Percentiles rank a stretch among this genome's conserved stretches.
phyloP scores from a whole-genome alignment of 2,888 invertebrate genomes.

The Dicranocentrus wangi region DNA sequence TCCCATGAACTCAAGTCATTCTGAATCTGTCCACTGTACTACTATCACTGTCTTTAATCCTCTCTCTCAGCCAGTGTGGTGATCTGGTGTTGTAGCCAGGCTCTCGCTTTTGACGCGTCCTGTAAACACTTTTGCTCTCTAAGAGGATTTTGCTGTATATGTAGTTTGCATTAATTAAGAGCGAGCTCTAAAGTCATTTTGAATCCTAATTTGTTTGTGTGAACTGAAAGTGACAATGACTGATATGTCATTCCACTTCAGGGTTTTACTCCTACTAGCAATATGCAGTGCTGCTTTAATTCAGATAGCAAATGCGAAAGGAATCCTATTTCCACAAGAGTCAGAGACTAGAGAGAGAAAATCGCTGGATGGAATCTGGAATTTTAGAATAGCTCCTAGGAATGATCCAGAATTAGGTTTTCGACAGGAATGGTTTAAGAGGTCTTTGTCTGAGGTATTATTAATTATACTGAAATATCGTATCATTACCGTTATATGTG shows the following conservation, averaged over 20 bases:
- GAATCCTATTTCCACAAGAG: constrained; percentile 75
- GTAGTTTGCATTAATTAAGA: neutral
- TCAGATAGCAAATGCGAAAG: constrained; percentile 7
- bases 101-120: neutral
- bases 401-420: constrained; percentile 75
- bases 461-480: no score
- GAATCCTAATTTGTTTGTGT: no score
- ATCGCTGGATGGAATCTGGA: constrained; percentile 77
- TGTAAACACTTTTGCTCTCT: neutral
- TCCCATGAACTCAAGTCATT: neutral
- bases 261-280: no score
- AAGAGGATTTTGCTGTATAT: neutral
- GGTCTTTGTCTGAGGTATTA: constrained; percentile 37
- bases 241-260: no score
- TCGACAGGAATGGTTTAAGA: constrained; percentile 75
- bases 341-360: constrained; percentile 76
- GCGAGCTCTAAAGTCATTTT: no score
- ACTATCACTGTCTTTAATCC: no score
- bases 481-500: no score
- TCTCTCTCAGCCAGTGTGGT: no score
- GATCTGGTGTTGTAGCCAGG: no score
- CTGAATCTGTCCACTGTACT: neutral
- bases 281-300: no score
- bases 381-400: constrained; percentile 76
- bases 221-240: no score